Evolutionary conservation across 2,888 invertebrate species (phyloP), one percentile per base, ranked within the genome.

Genomic region (Eristalis pertinax): DNA sequence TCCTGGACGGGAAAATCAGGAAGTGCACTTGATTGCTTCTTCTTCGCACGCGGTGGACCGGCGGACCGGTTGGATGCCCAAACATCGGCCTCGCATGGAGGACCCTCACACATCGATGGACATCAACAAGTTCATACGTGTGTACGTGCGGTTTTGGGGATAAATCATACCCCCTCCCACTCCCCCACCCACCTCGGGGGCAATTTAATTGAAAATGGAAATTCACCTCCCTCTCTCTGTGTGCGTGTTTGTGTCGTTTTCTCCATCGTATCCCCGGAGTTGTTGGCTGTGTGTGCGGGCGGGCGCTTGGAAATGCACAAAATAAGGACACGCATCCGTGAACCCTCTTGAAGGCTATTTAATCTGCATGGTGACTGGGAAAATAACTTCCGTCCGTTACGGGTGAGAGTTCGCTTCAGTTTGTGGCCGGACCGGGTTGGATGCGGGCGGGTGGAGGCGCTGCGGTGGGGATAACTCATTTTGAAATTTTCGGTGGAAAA

Each of bases 331-430:
- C 86, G 74, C 78, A 86, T 82, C 82, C 74, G 69, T 82, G 78
- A 78, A 65, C 43, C 43, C 67, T 63, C 43, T 41, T 62, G 63
- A 75, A 75, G 82, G 69, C 74, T 78, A 86, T 86, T 86, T 29
- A 78, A 82, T 86, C 82, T 78, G 63, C 67, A 79, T 69, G 82
- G 82, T 83, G 82, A 78, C 86, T 84, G 80, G 79, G 19, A 75
- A 86, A 87, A 87, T 84, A 76, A 76, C 80, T 84, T 87, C 84
- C 83, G 76, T 87, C 84, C 76, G 79, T 56, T 79, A 13, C 65
- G 69, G 70, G 60, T 73, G 60, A 50, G 50, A 50, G 43, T 50
- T 50, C 43, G 43, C 43, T 41, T 50, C 63, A 64, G 35, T 67
- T 22, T 15, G 43, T 8, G 19, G 35, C 19, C 2, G 19, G 5